These are phyloP conservation scores for Hesperia comma DNA, from an alignment of 2,888 invertebrate genomes.

Conservation along the genomic window DNA sequence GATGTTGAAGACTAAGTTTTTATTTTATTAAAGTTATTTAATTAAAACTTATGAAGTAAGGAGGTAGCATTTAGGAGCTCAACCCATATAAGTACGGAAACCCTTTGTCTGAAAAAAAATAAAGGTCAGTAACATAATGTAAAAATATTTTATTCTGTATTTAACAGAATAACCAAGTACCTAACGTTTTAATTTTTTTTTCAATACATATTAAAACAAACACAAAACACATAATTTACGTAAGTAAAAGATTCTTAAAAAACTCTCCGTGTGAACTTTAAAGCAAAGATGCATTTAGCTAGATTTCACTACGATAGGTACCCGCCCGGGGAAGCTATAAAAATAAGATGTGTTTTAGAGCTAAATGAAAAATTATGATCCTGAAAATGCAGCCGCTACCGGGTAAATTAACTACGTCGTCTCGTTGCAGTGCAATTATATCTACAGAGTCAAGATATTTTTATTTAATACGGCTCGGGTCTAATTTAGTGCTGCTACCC, in stretches of 20 bases:
- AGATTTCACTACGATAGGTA: conserved; percentile 18
- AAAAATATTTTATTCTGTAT: no score
- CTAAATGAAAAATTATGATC: conserved; percentile 46
- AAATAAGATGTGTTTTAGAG: conserved; percentile 36
- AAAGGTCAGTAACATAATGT: no score
- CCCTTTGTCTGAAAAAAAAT: no score
- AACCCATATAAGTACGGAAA: no score
- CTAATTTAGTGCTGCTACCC: background rate
- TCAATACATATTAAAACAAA: no score
- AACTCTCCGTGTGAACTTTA: background rate
- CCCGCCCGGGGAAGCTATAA: conserved; percentile 32
- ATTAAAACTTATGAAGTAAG: no score
- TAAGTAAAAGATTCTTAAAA: background rate
- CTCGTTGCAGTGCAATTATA: conserved; percentile 30
- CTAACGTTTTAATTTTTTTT: no score
- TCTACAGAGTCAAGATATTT: conserved; percentile 26
- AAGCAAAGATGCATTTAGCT: conserved; percentile 18
- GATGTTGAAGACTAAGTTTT: no score
- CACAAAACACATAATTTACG: conserved; percentile 34
- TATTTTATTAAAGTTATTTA: no score
- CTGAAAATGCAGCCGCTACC: conserved; percentile 37
- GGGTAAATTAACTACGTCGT: conserved; percentile 35
- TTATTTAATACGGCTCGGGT: conserved; percentile 26
- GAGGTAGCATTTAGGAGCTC: no score
- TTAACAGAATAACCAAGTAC: no score